These are phyloP conservation scores for Callocephalon fimbriatum DNA, from an alignment of 2,113 vertebrate species.

Conservation along the genomic window DNA sequence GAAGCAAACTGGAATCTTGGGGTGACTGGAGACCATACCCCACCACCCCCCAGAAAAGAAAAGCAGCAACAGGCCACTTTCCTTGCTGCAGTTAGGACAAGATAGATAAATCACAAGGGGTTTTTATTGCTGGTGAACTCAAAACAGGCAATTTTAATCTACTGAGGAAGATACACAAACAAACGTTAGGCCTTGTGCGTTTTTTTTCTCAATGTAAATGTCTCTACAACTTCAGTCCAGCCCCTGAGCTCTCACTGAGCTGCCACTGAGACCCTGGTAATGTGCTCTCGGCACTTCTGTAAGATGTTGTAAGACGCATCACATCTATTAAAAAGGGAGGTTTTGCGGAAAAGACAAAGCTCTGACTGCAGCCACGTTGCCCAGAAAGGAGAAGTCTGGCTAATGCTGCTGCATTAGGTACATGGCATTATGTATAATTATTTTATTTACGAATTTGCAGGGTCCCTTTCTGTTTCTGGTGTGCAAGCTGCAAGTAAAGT, in stretches of 20 bases:
- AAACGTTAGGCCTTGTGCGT: conserved; percentile 68
- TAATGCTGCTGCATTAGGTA: conserved; percentile 35
- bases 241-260: conserved; percentile 6
- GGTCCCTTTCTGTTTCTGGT: conserved; percentile 57
- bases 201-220: conserved; percentile 35
- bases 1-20: not conserved
- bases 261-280: conserved; percentile 9
- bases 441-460: not conserved
- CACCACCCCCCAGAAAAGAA: not conserved
- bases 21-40: not conserved
- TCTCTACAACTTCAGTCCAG: conserved; percentile 46
- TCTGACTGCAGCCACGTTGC: conserved; percentile 20
- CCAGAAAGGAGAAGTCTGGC: conserved; percentile 27
- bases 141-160: conserved; percentile 78
- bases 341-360: conserved; percentile 38
- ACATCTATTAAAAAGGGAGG: conserved; percentile 16
- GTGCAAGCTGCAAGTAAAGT: conserved; percentile 70
- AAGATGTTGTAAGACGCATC: conserved; percentile 33
- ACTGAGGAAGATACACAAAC: conserved; percentile 67
- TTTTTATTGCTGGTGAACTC: conserved; percentile 79
- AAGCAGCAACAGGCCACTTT: not conserved
- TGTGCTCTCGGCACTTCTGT: conserved; percentile 21
- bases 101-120: conserved; percentile 59
- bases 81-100: conserved; percentile 37
- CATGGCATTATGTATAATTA: not conserved